Evolutionary conservation across 2,888 invertebrate species (phyloP), one percentile per base, ranked within the genome.

Genomic region (Philonicus albiceps): DNA sequence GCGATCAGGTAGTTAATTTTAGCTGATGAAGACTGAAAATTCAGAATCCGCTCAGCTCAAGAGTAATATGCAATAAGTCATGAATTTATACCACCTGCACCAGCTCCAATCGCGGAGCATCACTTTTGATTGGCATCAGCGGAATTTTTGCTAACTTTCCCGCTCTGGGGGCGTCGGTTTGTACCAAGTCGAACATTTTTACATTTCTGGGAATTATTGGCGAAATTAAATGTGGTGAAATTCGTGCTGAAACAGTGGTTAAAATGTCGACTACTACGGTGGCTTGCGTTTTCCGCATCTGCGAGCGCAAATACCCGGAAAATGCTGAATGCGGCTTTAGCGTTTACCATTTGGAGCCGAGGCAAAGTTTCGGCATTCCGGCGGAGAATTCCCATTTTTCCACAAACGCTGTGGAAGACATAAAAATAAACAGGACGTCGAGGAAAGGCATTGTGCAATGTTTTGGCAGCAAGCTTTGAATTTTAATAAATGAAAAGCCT

Each of bases 401-500:
- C 13, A 22, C 22, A 43, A 22, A 78, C 78, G 37, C 43, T 22
- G 43, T 13, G 19, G 30, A n/a, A 34, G 43, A 43, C 30, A 78
- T 43, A 78, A 34, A 43, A 78, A 78, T 34, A 78, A 40, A 78
- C 22, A 40, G 43, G 22, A 22, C 78, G 22, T 43, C 22, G 22
- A 22, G 78, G 43, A 55, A 43, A 49, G 78, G 22, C 30, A 22
- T 78, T 27, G 37, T 55, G 55, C 55, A 22, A 55, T 78, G 43
- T 78, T 78, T 78, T 78, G 43, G 43, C 34, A 78, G 43, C 78
- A 13, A 27, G 27, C 43, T 43, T 78, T 78, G 78, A 78, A 78
- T 78, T 78, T 78, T 78, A 78, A 78, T 78, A 78, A 78, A 78
- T 78, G 78, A 78, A 78, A 78, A 27, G 27, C 78, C 43, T 34